These are phyloP conservation scores for Ophion ventricosus DNA, from an alignment of 2,888 invertebrate species.

Conservation along the genomic window DNA sequence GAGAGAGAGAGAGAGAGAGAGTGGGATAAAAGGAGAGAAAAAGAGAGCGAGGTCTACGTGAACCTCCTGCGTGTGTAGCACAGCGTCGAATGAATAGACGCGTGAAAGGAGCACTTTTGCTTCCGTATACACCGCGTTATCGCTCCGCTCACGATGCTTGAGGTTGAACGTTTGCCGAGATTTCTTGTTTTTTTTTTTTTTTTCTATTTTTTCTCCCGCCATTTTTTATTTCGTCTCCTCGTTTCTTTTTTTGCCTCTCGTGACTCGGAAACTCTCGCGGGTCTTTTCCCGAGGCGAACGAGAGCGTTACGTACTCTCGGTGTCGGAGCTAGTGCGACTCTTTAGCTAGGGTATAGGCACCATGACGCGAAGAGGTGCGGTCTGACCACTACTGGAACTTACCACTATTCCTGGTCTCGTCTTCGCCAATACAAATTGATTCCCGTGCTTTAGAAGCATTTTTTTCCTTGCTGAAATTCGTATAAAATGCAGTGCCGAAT, in stretches of 20 bases:
- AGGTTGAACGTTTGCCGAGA: slow-evolving; percentile 57
- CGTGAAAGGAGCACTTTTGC: slow-evolving; percentile 63
- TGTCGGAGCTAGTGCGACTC: slow-evolving; percentile 41
- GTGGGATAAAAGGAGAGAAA: slow-evolving; percentile 17
- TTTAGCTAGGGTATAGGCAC: slow-evolving; percentile 59
- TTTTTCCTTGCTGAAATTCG: too few species aligned
- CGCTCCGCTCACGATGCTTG: slow-evolving; percentile 44
- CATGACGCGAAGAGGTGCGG: slow-evolving; percentile 49
- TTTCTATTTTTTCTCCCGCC: not conserved
- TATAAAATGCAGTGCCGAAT: too few species aligned
- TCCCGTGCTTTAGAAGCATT: too few species aligned
- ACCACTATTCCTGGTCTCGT: slow-evolving; percentile 28
- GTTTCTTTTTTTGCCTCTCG: slow-evolving; percentile 17
- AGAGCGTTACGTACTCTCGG: slow-evolving; percentile 35
- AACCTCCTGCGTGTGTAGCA: slow-evolving; percentile 48
- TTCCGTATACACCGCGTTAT: slow-evolving; percentile 47
- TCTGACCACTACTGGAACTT: slow-evolving; percentile 59
- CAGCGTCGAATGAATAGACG: slow-evolving; percentile 62
- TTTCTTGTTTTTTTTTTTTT: slow-evolving; percentile 37
- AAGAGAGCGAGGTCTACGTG: slow-evolving; percentile 11
- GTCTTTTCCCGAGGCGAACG: slow-evolving; percentile 52
- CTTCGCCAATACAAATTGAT: not conserved
- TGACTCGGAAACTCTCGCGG: slow-evolving; percentile 21
- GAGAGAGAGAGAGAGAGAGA: slow-evolving; percentile 9
- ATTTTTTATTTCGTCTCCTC: slow-evolving; percentile 33